Base-by-base conservation (phyloP, 1,140 invertebrate species). In the Drosophila serrata region DNA sequence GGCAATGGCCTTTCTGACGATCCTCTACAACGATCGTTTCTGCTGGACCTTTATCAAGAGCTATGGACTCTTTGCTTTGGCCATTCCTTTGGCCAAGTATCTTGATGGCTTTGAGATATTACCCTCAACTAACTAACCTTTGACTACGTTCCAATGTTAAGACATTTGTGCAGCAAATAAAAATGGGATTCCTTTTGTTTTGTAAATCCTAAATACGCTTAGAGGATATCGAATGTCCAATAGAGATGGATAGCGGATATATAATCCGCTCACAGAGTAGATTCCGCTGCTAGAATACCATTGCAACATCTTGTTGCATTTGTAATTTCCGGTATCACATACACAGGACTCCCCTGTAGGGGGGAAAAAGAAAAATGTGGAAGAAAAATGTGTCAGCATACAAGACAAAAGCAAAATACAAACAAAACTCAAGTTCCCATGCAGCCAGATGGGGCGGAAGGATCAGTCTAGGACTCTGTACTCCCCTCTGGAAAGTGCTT, bases 291-390 rank as follows among this genome's bases (percentile, higher is more conserved):
- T 15, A 87, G 58, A 86, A 75, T 81, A 57, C 68, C 63, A 46
- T 61, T 82, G 63, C 63, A 80, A 87, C 84, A 88, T 88, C 73
- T 88, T 88, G 84, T 88, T 88, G 84, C 84, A 82, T 84, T 87
- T 87, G 76, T 75, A 82, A 84, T 88, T 87, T 87, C 84, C 84
- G 84, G 84, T 84, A 74, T 80, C 61, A 62, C 57, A 70, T 46
- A 64, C 57, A 59, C 64, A 37, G 22, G 12, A 19, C 42, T 24
- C 35, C 53, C 24, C 24, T 33, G 33, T 35, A 31, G 27, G 31
- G 29, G 33, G 15, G n/a, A n/a, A n/a, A n/a, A 19, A 13, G 45
- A 27, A 46, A 24, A 51, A 24, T 33, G 45, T 27, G 46, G 39
- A 19, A 40, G 27, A 59, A 87, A 87, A 87, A 88, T 87, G 80